Evolutionary conservation across 2,797 vertebrate species (phyloP), one percentile per base, ranked within the genome.

Genomic region (Anableps anableps): DNA sequence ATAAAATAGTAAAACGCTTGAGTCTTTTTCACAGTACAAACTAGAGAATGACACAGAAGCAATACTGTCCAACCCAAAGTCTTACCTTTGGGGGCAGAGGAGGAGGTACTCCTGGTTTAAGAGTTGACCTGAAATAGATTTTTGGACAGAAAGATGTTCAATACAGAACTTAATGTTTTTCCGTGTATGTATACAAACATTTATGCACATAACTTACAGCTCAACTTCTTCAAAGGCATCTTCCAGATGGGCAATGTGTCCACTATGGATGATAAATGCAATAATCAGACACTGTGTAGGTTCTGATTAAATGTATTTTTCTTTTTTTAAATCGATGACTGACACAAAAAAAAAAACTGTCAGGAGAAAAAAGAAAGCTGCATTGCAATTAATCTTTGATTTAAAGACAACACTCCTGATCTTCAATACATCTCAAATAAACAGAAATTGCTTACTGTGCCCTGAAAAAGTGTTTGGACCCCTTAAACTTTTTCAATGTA

Each of bases 21-120:
- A 51, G 45, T 64, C 8, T 50, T 8, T 36, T 48, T 48, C 31
- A 50, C n/a, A 31, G 51, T 4, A 8, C 23, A 51, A 66, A 36
- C 13, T 3, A 16, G 26, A 23, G 11, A 29, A 43, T 11, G 8
- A 21, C 17, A 6, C n/a, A 9, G 21, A 36, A 43, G 50, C 23
- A 41, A 34, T 9, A 36, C 0, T 2, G 10, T 31, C 2, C 5
- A 31, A 21, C 17, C 36, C 47, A 0, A 53, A 3, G 1, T 41
- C 91, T 96, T 86, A 99, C 98, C 97, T 99, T 99, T 19, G 98
- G 98, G 80, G 98, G 98, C 31, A 99, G 94, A 0, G 98, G 98
- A 85, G 98, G 98, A 0, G 97, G 98, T 83, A 95, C 60, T 50
- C 94, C 96, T 47, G 96, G 95, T 91, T 97, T 98, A 19, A 99